Conservation (phyloP, 2,888 invertebrate species). For the Microctonus hyperodae region DNA sequence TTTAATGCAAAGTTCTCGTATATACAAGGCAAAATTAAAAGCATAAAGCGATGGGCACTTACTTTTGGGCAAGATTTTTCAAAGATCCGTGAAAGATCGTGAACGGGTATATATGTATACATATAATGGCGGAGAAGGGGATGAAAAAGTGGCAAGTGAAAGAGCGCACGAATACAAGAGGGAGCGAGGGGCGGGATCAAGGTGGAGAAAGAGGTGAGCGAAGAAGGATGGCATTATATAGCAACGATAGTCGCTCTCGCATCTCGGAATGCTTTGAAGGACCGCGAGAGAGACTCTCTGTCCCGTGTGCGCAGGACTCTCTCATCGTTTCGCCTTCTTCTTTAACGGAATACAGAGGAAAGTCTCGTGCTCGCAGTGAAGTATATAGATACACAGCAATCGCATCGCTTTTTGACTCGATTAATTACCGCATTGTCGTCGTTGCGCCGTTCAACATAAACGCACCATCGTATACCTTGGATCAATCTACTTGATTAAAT, state of each 20-base stretch:
- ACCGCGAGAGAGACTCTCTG: constrained; percentile 52
- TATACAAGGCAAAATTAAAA: too few species aligned
- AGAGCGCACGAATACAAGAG: constrained; percentile 20
- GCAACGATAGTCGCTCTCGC: constrained; percentile 51
- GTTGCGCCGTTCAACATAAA: neutral
- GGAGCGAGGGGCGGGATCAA: constrained; percentile 31
- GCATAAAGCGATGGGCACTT: too few species aligned
- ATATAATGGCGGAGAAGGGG: neutral
- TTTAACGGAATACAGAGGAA: constrained; percentile 14
- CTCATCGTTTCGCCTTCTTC: constrained; percentile 29
- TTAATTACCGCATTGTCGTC: constrained; percentile 63
- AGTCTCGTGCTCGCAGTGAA: neutral
- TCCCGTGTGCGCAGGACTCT: constrained; percentile 39
- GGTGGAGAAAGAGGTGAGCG: constrained; percentile 35
- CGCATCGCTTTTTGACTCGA: constrained; percentile 54
- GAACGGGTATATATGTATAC: neutral
- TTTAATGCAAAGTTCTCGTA: neutral
- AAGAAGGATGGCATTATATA: constrained; percentile 39
- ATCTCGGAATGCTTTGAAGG: constrained; percentile 63
- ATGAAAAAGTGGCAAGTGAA: constrained; percentile 25
- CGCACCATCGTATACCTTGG: neutral
- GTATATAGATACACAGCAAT: constrained; percentile 30
- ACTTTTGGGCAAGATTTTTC: neutral
- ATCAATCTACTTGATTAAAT: constrained; percentile 30
- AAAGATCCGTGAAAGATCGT: too few species aligned